A percentile compares a stretch with the other conserved stretches of the same genome.
Conservation (phyloP, 2,797 vertebrate genomes). For the Epinephelus coioides region DNA sequence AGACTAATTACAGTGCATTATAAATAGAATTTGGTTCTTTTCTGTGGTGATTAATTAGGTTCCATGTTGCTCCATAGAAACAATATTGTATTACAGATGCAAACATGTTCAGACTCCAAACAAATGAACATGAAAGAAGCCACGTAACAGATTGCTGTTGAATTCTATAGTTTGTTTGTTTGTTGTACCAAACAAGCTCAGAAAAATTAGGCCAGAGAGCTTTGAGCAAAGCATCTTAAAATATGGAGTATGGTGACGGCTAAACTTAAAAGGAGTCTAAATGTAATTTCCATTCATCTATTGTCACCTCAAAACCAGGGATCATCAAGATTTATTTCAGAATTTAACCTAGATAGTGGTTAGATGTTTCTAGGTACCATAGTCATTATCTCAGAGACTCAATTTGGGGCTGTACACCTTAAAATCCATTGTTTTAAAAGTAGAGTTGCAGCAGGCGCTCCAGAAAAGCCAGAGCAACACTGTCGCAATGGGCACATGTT, state of each 20-base stretch:
- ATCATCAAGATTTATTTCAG: constrained; percentile 20
- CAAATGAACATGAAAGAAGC: constrained; percentile 57
- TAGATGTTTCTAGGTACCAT: background rate
- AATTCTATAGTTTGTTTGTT: constrained; percentile 21
- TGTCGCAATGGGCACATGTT: too few relatives aligned
- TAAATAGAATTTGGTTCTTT: constrained; percentile 59
- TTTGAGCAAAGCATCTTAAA: constrained; percentile 13
- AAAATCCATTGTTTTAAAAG: too few relatives aligned
- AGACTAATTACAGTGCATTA: constrained; percentile 66
- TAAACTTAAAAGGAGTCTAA: constrained; percentile 3
- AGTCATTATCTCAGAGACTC: too few relatives aligned
- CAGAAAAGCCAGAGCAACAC: too few relatives aligned
- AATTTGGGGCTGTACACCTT: too few relatives aligned
- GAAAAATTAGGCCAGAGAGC: constrained; percentile 33
- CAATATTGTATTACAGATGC: constrained; percentile 53
- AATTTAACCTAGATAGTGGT: background rate
- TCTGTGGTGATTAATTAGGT: constrained; percentile 70
- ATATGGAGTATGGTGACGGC: background rate
- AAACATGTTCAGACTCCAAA: constrained; percentile 52
- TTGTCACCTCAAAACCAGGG: background rate
- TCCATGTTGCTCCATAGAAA: constrained; percentile 51
- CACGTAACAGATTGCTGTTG: constrained; percentile 24
- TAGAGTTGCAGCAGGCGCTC: too few relatives aligned
- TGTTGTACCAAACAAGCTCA: constrained; percentile 23
- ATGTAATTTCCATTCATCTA: constrained; percentile 1